Evolutionary conservation across 2,113 vertebrate species (phyloP).

Genomic region (Polypterus bichir): DNA sequence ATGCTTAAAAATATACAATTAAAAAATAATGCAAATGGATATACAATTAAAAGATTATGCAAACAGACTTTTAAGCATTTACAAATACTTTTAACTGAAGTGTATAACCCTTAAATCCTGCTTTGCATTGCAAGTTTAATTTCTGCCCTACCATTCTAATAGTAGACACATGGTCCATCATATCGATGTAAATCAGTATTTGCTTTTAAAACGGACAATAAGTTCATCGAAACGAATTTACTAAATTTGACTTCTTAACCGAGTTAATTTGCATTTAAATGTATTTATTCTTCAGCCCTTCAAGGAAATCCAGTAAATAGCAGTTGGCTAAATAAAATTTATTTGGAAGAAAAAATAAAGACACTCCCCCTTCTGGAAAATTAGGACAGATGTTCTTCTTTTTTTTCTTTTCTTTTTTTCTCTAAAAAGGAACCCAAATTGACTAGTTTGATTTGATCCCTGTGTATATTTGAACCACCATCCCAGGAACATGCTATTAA

Average conservation of each 20-base stretch:
- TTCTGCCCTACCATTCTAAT: too few species aligned
- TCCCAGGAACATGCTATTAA: conserved; percentile 29
- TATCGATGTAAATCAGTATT: conserved; percentile 11
- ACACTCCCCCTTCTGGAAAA: conserved; percentile 12
- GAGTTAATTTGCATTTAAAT: neutral
- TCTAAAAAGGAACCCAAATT: conserved; percentile 26
- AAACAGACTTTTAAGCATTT: too few species aligned
- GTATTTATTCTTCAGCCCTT: neutral
- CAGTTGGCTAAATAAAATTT: neutral
- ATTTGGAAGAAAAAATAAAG: neutral
- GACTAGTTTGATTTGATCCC: conserved; percentile 28
- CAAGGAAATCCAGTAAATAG: neutral
- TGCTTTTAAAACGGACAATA: conserved; percentile 13
- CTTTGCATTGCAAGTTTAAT: too few species aligned
- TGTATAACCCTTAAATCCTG: too few species aligned
- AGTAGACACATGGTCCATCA: neutral
- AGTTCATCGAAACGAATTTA: conserved; percentile 15
- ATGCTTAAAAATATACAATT: too few species aligned
- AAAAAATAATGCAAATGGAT: too few species aligned
- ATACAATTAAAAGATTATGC: too few species aligned
- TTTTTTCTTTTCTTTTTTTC: conserved; percentile 10
- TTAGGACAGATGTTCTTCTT: conserved; percentile 22
- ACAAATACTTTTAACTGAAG: too few species aligned
- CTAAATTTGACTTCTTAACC: conserved; percentile 1
- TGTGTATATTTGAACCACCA: conserved; percentile 23